A percentile compares a stretch with the other conserved stretches of the same genome.
Conservation (phyloP, 2,888 invertebrate species). For the Pandemis cinnamomeana region DNA sequence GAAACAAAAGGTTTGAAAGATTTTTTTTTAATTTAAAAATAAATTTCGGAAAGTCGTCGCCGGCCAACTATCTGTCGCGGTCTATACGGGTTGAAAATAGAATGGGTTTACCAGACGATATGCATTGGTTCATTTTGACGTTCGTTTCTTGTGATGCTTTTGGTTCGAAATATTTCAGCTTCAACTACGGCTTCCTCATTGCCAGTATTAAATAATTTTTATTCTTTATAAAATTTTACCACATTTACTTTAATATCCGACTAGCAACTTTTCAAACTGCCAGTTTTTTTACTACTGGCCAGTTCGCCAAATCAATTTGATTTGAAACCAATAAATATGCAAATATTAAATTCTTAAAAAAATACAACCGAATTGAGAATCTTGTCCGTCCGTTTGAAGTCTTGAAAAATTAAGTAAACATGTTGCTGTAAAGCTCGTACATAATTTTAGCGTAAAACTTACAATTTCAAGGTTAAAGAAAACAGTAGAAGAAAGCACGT, state of each 20-base stretch:
- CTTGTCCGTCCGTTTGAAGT: too few relatives aligned
- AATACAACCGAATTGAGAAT: too few relatives aligned
- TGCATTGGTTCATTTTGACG: constrained; percentile 58
- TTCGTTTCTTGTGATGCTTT: constrained; percentile 29
- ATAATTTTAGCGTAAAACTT: not conserved
- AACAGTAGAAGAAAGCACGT: not conserved
- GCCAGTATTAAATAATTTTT: not conserved
- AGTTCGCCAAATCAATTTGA: not conserved
- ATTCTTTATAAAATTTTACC: not conserved
- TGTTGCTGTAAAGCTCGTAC: too few relatives aligned
- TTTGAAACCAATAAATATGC: not conserved
- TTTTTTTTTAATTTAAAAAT: constrained; percentile 74
- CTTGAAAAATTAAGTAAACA: not conserved
- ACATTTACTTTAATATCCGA: too few relatives aligned
- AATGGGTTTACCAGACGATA: constrained; percentile 62
- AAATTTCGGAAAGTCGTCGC: constrained; percentile 72
- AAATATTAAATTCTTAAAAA: too few relatives aligned
- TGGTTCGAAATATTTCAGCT: not conserved
- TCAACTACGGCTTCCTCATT: not conserved
- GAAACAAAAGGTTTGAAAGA: constrained; percentile 75
- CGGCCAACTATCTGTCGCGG: constrained; percentile 78
- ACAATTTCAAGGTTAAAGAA: not conserved
- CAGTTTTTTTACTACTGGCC: not conserved
- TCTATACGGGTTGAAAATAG: constrained; percentile 71
- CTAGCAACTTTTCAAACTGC: not conserved